These are phyloP conservation scores for Microcebus griseorufus DNA, from an alignment of 2,113 vertebrate species.

Conservation along the genomic window DNA sequence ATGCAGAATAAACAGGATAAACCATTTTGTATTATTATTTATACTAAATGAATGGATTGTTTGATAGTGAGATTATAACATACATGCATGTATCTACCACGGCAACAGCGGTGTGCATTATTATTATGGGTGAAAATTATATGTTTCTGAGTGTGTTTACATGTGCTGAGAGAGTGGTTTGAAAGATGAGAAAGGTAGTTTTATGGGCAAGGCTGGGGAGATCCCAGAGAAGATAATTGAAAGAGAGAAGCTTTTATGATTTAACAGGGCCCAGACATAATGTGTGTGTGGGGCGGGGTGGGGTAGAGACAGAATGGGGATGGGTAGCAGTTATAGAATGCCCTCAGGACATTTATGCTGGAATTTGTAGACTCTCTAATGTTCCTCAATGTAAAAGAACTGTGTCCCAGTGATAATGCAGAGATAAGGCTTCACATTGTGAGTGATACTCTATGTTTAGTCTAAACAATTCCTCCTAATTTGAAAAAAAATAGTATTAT, in stretches of 20 bases:
- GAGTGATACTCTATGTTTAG: background rate
- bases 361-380: background rate
- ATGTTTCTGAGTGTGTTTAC: background rate
- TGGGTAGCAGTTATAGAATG: background rate
- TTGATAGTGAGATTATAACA: conserved; percentile 8
- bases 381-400: background rate
- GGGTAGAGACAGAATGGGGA: background rate
- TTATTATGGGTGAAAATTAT: background rate
- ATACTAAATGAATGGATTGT: background rate
- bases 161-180: conserved; percentile 12
- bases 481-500: background rate
- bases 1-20: conserved; percentile 10
- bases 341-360: background rate
- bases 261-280: background rate
- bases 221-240: conserved; percentile 37
- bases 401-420: background rate
- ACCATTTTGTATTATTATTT: conserved; percentile 51
- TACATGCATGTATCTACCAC: background rate
- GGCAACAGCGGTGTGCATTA: background rate
- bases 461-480: background rate
- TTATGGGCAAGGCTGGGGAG: conserved; percentile 13
- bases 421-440: background rate
- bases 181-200: conserved; percentile 31
- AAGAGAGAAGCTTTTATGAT: conserved; percentile 20
- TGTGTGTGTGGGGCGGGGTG: too few relatives aligned